Base-by-base conservation (phyloP, 2,113 vertebrate genomes). In the Hiodon alosoides region DNA sequence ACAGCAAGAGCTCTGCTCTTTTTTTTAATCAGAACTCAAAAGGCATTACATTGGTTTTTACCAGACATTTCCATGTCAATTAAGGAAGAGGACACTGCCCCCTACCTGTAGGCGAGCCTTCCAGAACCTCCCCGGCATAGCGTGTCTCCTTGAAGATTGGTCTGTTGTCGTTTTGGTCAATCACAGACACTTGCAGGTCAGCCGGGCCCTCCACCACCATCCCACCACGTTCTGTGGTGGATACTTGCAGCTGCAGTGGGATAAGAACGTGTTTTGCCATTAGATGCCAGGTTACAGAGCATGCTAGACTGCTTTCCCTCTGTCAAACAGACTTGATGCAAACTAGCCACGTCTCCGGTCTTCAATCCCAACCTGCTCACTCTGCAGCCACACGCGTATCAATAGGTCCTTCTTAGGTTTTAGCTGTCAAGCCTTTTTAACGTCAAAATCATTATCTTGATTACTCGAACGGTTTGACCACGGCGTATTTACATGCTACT, bases 161-260 rank as follows among this genome's bases (percentile, higher is more conserved):
- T 52, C 95, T 89, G 87, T 99, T 99, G 86, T 99, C 97, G 50
- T 99, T 99, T 80, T 99, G 97, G 84, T 99, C 96, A 5, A 98
- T 98, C 75, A 99, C 92, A 0, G 82, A 84, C 79, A 99, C 83
- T 47, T 92, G 87, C 50, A 99, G 85, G 5, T 84, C 83, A 2
- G 90, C 92, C 0, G 96, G 97, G 0, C 93, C 95, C 11, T 98
- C 97, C 0, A 98, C 77, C 3, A 90, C 84, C 64, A 90, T 94
- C 14, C 96, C 96, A 0, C 66, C 88, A 10, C 83, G 76, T 69
- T 98, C 97, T 2, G 85, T 92, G 13, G 93, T 92, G 70, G 95
- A 97, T 6, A 99, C 97, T 60, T 94, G 90, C 60, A 99, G 92
- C 97, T 99, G 81, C 58, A 71, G 14, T 69, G 73, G 68, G 52